Base-by-base conservation (phyloP, 2,888 invertebrate genomes). In the Drosophila algonquin region DNA sequence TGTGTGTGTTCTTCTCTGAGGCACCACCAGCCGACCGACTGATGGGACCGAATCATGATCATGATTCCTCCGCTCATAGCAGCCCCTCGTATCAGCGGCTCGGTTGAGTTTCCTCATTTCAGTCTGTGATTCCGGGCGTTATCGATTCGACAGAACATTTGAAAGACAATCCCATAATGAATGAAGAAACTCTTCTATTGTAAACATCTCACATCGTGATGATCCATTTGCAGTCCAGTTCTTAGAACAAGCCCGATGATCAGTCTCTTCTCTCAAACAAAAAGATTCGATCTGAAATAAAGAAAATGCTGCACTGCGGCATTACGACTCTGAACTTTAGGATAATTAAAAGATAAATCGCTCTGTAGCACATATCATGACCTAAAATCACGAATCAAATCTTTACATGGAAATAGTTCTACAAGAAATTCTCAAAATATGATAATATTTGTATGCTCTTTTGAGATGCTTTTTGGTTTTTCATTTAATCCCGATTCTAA, bases 21-120 rank as follows among this genome's bases (percentile, higher is more conserved):
- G 14, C 35, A 35, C 35, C 32, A 32, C 32, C 10, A 32, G 4
- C 10, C 24, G 24, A 24, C 30, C 8, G 30, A 35, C 35, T 12
- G 35, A 35, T 5, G 12, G 2, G 40, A 40, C n/a, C 40, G 40
- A 40, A 21, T 75, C 56, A 67, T 61, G 70, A 21, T 75, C 56
- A 67, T 55, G 70, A 72, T 51, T 64, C 60, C 48, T 48, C 56
- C 45, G 51, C 54, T 48, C 70, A 50, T 60, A 48, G 55, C 35
- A 30, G 21, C 35, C 12, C 35, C 12, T 14, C 12, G 14, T 35
- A 35, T 35, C 50, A 64, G 58, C 32, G 55, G 51, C 52, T 46
- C 77, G 70, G 50, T 56, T 40, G 40, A 40, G 55, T 62, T 60
- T 62, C 54, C 27, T n/a, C 14, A 40, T 40, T 18, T 62, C 50